phyloP scores from a whole-genome alignment of 2,113 vertebrate genomes.

The Bolborhynchus lineola region DNA sequence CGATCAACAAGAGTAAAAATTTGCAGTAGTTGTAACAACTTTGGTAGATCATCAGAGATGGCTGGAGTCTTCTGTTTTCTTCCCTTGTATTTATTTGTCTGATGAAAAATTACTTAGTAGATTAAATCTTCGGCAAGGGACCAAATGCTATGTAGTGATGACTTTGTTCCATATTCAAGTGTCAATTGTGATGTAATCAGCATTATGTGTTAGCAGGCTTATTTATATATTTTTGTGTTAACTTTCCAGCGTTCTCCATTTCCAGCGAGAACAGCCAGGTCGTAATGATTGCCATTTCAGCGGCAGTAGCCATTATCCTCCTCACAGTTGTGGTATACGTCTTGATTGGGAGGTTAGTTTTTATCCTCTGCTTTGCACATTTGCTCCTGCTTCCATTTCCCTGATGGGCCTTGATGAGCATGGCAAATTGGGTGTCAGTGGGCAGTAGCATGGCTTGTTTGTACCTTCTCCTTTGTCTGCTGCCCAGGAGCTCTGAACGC shows the following conservation, averaged over 20 bases:
- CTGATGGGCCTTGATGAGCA: background rate
- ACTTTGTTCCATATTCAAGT: background rate
- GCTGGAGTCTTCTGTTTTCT: background rate
- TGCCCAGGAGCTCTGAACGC: conserved; percentile 2
- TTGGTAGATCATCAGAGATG: background rate
- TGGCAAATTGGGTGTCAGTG: background rate
- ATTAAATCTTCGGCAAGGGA: background rate
- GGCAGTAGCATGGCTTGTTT: background rate
- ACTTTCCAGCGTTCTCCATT: conserved; percentile 91
- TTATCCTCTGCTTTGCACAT: background rate
- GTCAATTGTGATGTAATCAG: background rate
- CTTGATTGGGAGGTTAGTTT: conserved; percentile 91
- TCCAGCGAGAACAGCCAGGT: conserved; percentile 96
- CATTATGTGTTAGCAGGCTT: background rate
- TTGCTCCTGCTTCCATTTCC: background rate
- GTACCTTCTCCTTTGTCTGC: conserved; percentile 35
- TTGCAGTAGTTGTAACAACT: background rate
- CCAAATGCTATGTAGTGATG: background rate
- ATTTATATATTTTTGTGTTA: conserved; percentile 51
- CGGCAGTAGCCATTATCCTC: conserved; percentile 90
- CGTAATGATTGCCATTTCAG: conserved; percentile 93
- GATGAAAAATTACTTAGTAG: background rate
- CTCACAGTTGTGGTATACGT: conserved; percentile 92
- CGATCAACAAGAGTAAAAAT: background rate
- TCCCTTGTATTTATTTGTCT: background rate